Evolutionary conservation across 2,113 vertebrate species (phyloP), one percentile per base, ranked within the genome.

Genomic region (Bufo bufo): DNA sequence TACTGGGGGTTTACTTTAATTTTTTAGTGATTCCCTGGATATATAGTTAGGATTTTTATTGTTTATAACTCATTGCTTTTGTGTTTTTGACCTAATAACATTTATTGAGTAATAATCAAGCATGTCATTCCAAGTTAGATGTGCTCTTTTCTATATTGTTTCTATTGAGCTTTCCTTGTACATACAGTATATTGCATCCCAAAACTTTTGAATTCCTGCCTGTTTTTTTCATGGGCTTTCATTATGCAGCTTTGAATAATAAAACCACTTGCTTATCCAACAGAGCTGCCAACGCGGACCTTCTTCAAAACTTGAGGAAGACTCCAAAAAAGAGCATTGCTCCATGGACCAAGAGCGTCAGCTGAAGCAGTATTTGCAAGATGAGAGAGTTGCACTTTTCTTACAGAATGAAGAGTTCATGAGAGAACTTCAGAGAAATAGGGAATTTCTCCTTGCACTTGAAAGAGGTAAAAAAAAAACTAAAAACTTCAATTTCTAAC

Each of bases 371-470:
- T 99, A 99, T 91, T 93, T 99, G 91, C 97, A 99, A 61, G 98
- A 99, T 0, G 98, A 99, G 92, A 95, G 98, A 47, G 97, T 99
- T 0, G 98, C 98, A 0, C 96, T 99, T 12, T 99, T 99, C 91
- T 94, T 99, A 90, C 98, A 99, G 92, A 99, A 99, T 0, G 98
- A 99, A 59, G 98, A 99, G 93, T 99, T 99, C 90, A 98, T 99
- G 98, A 97, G 94, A 91, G 98, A 99, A 91, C 95, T 99, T 83
- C 98, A 99, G 92, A 95, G 98, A 72, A 99, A 99, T 92, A 92
- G 97, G 0, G 98, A 99, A 88, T 99, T 99, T 92, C 97, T 99
- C 17, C 94, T 98, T 0, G 97, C 98, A n/a, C 93, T 99, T 85
- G 98, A 99, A 93, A 97, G 96, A 96, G 98, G 98, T 99, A 87